Percentiles rank a stretch among this genome's conserved stretches.
Evolutionary conservation across 2,888 invertebrate species (phyloP).

Genomic region (Linnaemya tessellans): DNA sequence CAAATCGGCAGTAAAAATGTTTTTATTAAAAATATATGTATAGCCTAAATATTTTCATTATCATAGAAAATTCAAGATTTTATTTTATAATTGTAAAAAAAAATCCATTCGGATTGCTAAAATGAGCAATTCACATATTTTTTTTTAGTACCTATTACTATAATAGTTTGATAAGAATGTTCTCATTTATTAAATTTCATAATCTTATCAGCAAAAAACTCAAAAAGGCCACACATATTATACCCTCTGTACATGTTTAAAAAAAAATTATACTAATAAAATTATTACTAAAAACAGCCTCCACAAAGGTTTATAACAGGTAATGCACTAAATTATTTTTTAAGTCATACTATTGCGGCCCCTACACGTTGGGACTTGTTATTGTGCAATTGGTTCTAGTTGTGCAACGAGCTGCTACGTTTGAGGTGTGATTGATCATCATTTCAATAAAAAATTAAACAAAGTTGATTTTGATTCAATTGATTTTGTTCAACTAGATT

Average conservation of each 20-base stretch:
- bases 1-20: no score
- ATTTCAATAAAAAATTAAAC: no score
- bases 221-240: conserved; percentile 50
- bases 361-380: no score
- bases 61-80: conserved; percentile 35
- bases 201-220: conserved; percentile 65
- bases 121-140: conserved; percentile 44
- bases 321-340: not conserved
- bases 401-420: no score
- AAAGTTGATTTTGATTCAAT: no score
- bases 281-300: not conserved
- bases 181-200: conserved; percentile 62
- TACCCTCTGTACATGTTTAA: conserved; percentile 33
- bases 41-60: not conserved
- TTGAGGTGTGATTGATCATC: no score
- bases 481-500: no score
- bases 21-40: no score
- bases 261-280: conserved; percentile 29
- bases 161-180: conserved; percentile 61
- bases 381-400: no score
- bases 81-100: conserved; percentile 42
- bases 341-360: no score
- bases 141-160: conserved; percentile 1
- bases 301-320: conserved; percentile 3
- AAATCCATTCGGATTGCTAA: conserved; percentile 10